Evolutionary conservation across 2,888 invertebrate genomes (phyloP), one percentile per base, ranked within the genome.

Genomic region (Lamproptera curius): DNA sequence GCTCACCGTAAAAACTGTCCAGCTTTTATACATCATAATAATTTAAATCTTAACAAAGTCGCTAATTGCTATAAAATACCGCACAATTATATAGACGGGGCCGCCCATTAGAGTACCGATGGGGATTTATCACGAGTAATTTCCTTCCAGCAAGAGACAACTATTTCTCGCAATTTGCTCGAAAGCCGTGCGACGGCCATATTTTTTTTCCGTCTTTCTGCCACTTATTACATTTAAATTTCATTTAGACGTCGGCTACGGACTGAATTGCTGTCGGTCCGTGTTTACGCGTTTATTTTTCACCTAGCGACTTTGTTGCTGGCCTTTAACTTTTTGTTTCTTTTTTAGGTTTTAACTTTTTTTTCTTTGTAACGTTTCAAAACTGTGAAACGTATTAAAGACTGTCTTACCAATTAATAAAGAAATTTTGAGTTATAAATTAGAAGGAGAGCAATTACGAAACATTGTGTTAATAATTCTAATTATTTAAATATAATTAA

Each of bases 201-300:
- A 10, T 23, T 43, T 14, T 45, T 53, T 51, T 50, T 46, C 46
- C 52, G 52, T 54, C 44, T 36, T 46, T 38, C 49, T 42, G 40
- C 57, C 49, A 46, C 54, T 56, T 55, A 55, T 47, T 42, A 34
- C 33, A 54, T 58, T 59, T 56, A 56, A 59, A 61, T 59, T 62
- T 57, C 54, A 60, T 62, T 57, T 55, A 48, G 45, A 45, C 42
- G 43, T 54, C 20, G 45, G 35, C 40, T 38, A 28, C 37, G 37
- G 20, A 16, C 38, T 38, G 47, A 31, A 38, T 33, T 47, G 23
- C 33, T 33, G 37, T 23, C 33, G 37, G 11, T 15, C 35, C 9
- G 6, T 23, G 46, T 57, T 51, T 45, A 51, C 39, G 34, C 46
- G 16, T 42, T 23, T 37, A 36, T 41, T 36, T 46, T 41, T 23